phyloP scores from a whole-genome alignment of 2,113 vertebrate species.

The Caranx melampygus region DNA sequence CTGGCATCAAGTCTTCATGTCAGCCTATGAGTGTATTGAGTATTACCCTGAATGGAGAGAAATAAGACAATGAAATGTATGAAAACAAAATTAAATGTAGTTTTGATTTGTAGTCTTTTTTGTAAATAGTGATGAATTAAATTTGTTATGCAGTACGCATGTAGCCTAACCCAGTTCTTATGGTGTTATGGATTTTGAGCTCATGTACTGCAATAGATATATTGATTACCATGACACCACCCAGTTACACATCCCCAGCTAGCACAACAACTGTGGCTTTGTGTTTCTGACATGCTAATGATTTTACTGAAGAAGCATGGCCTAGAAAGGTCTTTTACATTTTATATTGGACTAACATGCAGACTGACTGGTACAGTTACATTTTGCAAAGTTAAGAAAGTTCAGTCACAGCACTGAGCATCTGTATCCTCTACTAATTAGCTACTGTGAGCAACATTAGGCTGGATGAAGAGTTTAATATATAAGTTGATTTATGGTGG shows the following conservation, averaged over 20 bases:
- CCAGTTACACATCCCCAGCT: background rate
- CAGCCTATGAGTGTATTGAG: background rate
- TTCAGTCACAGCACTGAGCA: background rate
- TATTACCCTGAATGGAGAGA: background rate
- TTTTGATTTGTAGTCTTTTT: background rate
- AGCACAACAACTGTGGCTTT: constrained; percentile 23
- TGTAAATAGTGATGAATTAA: background rate
- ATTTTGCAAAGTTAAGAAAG: background rate
- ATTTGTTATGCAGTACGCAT: background rate
- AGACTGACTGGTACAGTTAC: background rate
- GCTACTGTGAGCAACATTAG: background rate
- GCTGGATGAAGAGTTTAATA: background rate
- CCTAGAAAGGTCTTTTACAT: background rate
- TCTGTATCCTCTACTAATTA: background rate
- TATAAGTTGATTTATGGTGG: background rate
- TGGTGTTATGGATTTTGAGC: background rate
- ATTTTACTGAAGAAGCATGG: background rate
- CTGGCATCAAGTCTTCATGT: constrained; percentile 6
- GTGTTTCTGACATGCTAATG: background rate
- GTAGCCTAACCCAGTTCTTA: background rate
- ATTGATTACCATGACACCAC: constrained; percentile 34
- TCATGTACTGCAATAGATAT: constrained; percentile 22
- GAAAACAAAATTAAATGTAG: background rate
- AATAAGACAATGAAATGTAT: constrained; percentile 4
- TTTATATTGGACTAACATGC: background rate